Conservation (phyloP, 2,888 invertebrate species). For the Acanthosepion lycidas region DNA sequence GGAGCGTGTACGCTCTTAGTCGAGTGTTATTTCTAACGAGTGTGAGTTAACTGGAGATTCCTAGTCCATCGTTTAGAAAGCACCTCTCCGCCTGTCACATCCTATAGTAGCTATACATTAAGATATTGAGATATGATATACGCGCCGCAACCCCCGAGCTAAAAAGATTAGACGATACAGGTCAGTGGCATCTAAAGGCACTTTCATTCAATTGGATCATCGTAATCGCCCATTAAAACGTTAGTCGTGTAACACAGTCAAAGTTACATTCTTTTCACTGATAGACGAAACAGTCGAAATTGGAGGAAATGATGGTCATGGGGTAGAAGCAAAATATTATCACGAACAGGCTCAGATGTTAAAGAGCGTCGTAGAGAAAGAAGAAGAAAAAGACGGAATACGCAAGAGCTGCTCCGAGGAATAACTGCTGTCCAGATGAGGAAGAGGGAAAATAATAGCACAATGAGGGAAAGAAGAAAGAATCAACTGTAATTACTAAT, state of each 20-base stretch:
- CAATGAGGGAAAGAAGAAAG: too few relatives aligned
- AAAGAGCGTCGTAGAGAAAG: neutral
- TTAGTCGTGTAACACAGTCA: neutral
- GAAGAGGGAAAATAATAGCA: too few relatives aligned
- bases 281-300: neutral
- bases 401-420: too few relatives aligned
- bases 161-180: neutral
- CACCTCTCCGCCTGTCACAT: neutral
- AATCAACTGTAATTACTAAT: too few relatives aligned
- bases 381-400: neutral
- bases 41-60: neutral
- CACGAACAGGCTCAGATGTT: neutral
- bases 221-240: constrained; percentile 21
- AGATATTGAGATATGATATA: constrained; percentile 21
- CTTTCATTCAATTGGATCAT: neutral
- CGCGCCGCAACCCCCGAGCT: neutral
- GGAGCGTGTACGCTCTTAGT: neutral
- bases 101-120: neutral
- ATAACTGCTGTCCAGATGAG: too few relatives aligned
- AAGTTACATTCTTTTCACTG: neutral
- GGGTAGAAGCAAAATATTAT: neutral
- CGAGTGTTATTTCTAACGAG: neutral
- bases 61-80: neutral
- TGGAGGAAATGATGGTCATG: neutral
- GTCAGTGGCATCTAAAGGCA: neutral